phyloP scores from a whole-genome alignment of 2,797 vertebrate species.

The Steatocranus sp. region DNA sequence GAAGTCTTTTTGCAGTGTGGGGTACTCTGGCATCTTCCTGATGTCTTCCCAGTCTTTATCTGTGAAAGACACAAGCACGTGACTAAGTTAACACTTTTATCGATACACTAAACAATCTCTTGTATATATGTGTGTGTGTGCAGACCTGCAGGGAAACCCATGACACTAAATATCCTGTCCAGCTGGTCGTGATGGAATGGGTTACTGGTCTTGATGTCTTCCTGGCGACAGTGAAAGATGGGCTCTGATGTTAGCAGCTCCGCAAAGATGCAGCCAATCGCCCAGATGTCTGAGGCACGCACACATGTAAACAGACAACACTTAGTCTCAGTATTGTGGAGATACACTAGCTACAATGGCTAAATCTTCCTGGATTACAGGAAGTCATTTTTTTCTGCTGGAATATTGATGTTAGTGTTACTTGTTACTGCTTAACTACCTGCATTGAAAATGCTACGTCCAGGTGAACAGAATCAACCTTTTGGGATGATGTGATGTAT shows the following conservation, averaged over 20 bases:
- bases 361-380: neutral
- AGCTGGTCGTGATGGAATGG: constrained; percentile 97
- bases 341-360: neutral
- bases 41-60: constrained; percentile 99
- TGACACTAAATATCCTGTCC: constrained; percentile 97
- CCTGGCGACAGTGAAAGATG: constrained; percentile 98
- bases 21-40: constrained; percentile 97
- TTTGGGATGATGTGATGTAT: neutral
- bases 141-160: constrained; percentile 97
- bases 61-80: constrained; percentile 43
- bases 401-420: neutral
- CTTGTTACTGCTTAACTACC: neutral
- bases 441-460: neutral
- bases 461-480: neutral
- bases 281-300: constrained; percentile 88
- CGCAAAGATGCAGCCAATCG: constrained; percentile 97
- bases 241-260: constrained; percentile 96
- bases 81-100: neutral
- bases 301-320: neutral
- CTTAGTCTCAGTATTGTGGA: neutral
- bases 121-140: neutral
- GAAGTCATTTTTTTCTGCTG: neutral
- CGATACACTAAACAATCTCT: neutral
- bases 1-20: constrained; percentile 97
- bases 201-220: constrained; percentile 99